Base-by-base conservation (phyloP, 2,888 invertebrate species). In the Heliconius cydno region DNA sequence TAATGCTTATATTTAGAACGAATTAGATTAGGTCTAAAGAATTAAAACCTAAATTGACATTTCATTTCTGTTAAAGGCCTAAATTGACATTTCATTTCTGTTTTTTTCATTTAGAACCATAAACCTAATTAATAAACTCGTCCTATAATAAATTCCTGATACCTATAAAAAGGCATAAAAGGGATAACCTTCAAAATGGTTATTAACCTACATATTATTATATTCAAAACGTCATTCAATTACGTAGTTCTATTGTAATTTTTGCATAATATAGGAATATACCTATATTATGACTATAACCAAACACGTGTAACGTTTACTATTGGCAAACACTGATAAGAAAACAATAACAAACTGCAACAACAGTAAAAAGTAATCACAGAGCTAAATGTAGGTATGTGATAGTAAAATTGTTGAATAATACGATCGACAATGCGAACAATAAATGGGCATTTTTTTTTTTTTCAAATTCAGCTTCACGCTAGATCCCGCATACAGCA, bases 261-360 rank as follows among this genome's bases (percentile, higher is more conserved):
- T 38, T 66, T 38, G n/a, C 67, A 67, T 34, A 67, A 22, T n/a
- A 25, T 63, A 12, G 3, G 12, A n/a, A 68, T n/a, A 38, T 7
- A 34, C 34, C 34, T 34, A 34, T 7, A 34, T 34, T 1, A 34
- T 34, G 6, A 34, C 34, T 68, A 38, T n/a, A 38, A n/a, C 5
- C 22, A 38, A 38, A 68, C 68, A 68, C 68, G 68, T 68, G 68
- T 38, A 68, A 12, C 38, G n/a, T 38, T 68, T 38, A 38, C n/a
- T 38, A 38, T 68, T 68, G 34, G 12, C n/a, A 68, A 68, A 68
- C 38, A 68, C 6, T 68, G 38, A 68, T 68, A 68, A 68, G 68
- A 22, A 68, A 68, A 68, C 38, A 68, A 68, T 38, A 38, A 68
- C n/a, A 68, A 68, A 57, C n/a, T 38, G 68, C n/a, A 34, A 67